Conservation (phyloP, 2,113 vertebrate genomes). For the Turnix velox region DNA sequence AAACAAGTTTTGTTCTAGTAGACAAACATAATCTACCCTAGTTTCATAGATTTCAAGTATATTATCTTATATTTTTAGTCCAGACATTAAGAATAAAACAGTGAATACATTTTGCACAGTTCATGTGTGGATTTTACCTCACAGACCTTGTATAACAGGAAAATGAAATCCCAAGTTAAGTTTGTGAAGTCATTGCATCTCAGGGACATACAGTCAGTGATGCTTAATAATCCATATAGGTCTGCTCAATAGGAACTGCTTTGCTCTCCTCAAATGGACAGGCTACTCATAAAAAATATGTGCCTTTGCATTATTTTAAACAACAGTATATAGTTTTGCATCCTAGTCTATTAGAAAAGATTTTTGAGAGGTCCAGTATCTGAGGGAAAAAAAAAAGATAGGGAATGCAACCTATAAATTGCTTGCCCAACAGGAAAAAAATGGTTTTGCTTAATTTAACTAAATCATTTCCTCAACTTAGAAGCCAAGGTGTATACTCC, state of each 20-base stretch:
- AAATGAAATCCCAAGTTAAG: constrained; percentile 62
- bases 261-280: constrained; percentile 52
- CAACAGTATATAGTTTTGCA: constrained; percentile 16
- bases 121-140: constrained; percentile 64
- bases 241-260: constrained; percentile 73
- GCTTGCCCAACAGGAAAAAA: not conserved
- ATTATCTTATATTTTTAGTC: constrained; percentile 40
- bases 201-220: constrained; percentile 60
- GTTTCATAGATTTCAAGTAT: constrained; percentile 46
- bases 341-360: not conserved
- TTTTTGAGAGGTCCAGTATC: not conserved
- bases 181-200: constrained; percentile 62
- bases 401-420: not conserved
- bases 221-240: constrained; percentile 80
- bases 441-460: not conserved
- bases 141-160: constrained; percentile 48
- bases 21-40: constrained; percentile 43
- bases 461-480: not conserved
- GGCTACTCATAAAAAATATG: constrained; percentile 28
- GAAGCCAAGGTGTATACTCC: not conserved
- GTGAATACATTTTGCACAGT: constrained; percentile 52
- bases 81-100: constrained; percentile 48
- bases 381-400: fast-evolving
- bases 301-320: constrained; percentile 40
- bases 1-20: not conserved